Evolutionary conservation across 2,113 vertebrate genomes (phyloP).

Genomic region (Noturus placidus): DNA sequence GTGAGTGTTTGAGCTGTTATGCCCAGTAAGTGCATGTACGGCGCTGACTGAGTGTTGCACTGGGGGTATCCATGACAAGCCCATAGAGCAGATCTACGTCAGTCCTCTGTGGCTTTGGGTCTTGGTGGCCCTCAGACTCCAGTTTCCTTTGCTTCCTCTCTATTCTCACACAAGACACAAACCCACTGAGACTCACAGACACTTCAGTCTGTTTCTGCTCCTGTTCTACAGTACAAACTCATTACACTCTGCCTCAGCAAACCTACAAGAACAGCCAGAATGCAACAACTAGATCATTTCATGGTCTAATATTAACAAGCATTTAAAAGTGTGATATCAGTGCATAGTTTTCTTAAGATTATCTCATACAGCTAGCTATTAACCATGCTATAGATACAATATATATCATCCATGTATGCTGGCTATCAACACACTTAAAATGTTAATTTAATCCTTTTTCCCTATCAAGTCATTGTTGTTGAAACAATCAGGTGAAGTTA

Average conservation of each 20-base stretch:
- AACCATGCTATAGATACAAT: not conserved
- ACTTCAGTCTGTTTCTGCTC: conserved; percentile 30
- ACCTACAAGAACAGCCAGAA: not conserved
- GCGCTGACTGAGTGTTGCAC: conserved; percentile 69
- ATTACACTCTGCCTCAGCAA: not conserved
- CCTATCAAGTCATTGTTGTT: not conserved
- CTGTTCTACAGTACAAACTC: not conserved
- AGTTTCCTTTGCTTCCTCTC: conserved; percentile 67
- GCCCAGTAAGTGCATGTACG: not conserved
- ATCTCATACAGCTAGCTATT: not conserved
- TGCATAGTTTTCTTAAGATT: not conserved
- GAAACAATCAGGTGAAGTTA: not conserved
- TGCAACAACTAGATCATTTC: not conserved
- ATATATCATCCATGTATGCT: not conserved
- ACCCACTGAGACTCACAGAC: conserved; percentile 24
- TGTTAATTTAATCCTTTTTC: not conserved
- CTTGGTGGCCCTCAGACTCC: conserved; percentile 60
- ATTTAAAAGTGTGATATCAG: not conserved
- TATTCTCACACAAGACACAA: conserved; percentile 52
- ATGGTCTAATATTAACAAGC: not conserved
- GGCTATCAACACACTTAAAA: too few species aligned
- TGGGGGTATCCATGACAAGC: conserved; percentile 79
- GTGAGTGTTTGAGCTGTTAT: conserved; percentile 59
- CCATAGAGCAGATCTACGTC: conserved; percentile 70
- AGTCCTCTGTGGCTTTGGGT: conserved; percentile 54